Evolutionary conservation across 2,888 invertebrate species (phyloP).

Genomic region (Acleris literana): DNA sequence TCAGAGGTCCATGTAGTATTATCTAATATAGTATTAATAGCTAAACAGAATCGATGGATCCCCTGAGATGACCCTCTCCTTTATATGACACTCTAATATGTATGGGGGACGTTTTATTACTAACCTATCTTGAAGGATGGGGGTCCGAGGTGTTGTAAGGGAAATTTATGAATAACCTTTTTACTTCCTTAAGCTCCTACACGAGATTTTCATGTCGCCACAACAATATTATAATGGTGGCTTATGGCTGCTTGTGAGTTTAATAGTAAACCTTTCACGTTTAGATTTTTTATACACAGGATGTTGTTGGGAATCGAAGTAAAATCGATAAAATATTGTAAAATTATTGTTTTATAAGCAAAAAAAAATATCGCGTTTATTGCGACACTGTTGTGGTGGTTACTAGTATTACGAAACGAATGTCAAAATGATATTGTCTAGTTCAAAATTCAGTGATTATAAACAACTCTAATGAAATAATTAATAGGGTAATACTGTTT

Average conservation of each 20-base stretch:
- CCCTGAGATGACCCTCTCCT: constrained; percentile 64
- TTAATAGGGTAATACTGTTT: too few relatives aligned
- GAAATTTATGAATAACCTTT: constrained; percentile 68
- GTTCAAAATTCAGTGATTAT: too few relatives aligned
- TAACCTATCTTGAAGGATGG: constrained; percentile 67
- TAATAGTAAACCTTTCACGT: constrained; percentile 14
- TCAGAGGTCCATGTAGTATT: constrained; percentile 47
- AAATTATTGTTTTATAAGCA: background rate
- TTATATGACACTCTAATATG: constrained; percentile 74
- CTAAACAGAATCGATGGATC: constrained; percentile 73
- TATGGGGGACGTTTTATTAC: constrained; percentile 73
- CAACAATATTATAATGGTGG: constrained; percentile 43
- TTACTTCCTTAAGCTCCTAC: constrained; percentile 60
- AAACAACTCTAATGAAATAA: too few relatives aligned
- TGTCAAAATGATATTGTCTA: too few relatives aligned
- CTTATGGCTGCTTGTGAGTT: constrained; percentile 17
- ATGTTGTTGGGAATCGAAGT: background rate
- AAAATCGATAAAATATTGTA: background rate
- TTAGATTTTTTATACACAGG: constrained; percentile 10
- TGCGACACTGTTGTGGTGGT: too few relatives aligned
- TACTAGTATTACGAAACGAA: too few relatives aligned
- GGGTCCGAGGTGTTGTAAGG: constrained; percentile 56
- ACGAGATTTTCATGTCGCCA: constrained; percentile 43
- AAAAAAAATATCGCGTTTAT: too few relatives aligned
- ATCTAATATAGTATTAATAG: constrained; percentile 71